A percentile compares a stretch with the other conserved stretches of the same genome.
Conservation (phyloP, 2,113 vertebrate species). For the Salvelinus namaycush region DNA sequence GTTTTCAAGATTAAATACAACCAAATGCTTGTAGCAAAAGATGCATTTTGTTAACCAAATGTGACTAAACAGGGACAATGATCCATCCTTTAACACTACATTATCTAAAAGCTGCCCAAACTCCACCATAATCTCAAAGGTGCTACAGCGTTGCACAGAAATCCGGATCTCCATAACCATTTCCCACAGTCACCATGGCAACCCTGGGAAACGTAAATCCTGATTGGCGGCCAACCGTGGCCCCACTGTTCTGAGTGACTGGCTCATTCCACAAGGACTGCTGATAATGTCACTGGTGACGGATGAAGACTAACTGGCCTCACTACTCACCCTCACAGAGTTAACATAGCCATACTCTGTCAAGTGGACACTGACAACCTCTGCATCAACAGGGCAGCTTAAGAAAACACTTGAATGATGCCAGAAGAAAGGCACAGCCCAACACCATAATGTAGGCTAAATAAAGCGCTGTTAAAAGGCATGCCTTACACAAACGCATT, state of each 20-base stretch:
- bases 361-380: constrained; percentile 49
- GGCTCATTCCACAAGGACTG: constrained; percentile 58
- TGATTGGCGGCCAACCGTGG: constrained; percentile 66
- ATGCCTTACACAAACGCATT: too few species aligned
- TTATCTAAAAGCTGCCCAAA: constrained; percentile 51
- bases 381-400: constrained; percentile 46
- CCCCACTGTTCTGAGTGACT: constrained; percentile 64
- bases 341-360: constrained; percentile 53
- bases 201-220: constrained; percentile 70
- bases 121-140: constrained; percentile 59
- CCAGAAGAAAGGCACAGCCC: too few species aligned
- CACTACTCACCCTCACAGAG: constrained; percentile 35
- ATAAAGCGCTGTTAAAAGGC: too few species aligned
- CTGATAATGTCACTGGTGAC: constrained; percentile 67
- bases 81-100: not conserved
- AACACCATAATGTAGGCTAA: too few species aligned
- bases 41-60: not conserved
- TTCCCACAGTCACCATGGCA: constrained; percentile 70
- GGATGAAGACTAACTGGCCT: constrained; percentile 57
- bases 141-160: constrained; percentile 59
- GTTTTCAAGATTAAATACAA: too few species aligned
- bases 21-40: not conserved
- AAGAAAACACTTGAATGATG: constrained; percentile 10
- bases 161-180: constrained; percentile 66
- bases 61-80: too few species aligned